Conservation (phyloP, 2,888 invertebrate genomes). For the Tromatobia lineatoria region DNA sequence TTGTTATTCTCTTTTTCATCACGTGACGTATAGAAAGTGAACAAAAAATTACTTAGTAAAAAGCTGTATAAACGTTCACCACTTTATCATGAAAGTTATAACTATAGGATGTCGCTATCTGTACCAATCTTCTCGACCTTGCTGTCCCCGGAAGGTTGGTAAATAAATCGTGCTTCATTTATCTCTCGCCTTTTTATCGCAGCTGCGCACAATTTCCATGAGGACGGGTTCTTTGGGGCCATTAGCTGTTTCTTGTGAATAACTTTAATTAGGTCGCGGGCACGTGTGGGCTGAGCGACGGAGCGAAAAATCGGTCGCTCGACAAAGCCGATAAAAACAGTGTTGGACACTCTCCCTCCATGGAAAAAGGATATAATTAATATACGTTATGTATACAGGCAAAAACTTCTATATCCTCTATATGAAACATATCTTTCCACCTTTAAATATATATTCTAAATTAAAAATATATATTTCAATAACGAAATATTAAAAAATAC, state of each 20-base stretch:
- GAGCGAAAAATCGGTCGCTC: conserved; percentile 12
- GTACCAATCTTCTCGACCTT: conserved; percentile 20
- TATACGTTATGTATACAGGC: too few species aligned
- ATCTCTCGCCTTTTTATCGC: conserved; percentile 4
- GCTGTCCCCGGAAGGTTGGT: conserved; percentile 10
- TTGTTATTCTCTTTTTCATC: neutral
- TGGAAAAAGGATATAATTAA: too few species aligned
- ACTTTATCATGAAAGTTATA: conserved; percentile 17
- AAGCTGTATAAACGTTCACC: conserved; percentile 2
- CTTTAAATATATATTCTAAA: too few species aligned
- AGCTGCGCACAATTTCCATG: conserved; percentile 2
- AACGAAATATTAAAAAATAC: too few species aligned
- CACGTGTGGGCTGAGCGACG: conserved; percentile 14
- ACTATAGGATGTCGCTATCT: conserved; percentile 6
- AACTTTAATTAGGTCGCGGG: conserved; percentile 33
- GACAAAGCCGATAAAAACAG: neutral
- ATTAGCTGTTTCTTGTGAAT: conserved; percentile 16
- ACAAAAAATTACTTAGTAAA: neutral
- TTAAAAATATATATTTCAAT: too few species aligned
- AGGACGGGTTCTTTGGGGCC: conserved; percentile 13
- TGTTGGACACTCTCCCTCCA: too few species aligned
- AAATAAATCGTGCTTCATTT: conserved; percentile 4
- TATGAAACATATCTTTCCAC: too few species aligned
- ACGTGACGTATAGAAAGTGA: neutral
- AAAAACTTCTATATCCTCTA: too few species aligned